These are phyloP conservation scores for Tetheella fluctuosa DNA, from an alignment of 2,888 invertebrate species.

Conservation along the genomic window DNA sequence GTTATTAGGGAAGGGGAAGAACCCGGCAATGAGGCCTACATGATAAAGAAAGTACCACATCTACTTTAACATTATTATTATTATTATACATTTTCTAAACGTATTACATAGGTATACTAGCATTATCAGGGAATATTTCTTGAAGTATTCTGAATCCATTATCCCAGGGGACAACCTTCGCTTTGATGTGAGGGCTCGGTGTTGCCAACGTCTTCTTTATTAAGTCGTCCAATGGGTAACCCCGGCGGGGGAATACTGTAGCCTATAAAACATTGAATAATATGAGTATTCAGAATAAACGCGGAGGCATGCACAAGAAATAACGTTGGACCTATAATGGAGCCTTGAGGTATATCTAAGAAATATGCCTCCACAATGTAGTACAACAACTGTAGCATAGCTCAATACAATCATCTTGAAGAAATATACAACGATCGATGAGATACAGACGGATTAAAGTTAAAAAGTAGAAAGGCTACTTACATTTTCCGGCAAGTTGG, in stretches of 20 bases:
- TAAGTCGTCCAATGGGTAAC: slow-evolving; percentile 66
- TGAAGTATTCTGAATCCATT: slow-evolving; percentile 57
- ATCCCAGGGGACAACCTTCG: slow-evolving; percentile 69
- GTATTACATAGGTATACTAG: background rate
- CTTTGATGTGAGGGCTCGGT: slow-evolving; percentile 52
- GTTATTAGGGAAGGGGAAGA: too few relatives aligned
- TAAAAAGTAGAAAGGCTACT: slow-evolving; percentile 33
- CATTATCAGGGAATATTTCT: slow-evolving; percentile 54
- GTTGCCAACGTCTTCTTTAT: slow-evolving; percentile 58
- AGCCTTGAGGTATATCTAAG: background rate
- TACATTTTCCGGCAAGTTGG: slow-evolving; percentile 58
- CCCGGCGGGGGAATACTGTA: slow-evolving; percentile 68
- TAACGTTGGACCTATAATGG: background rate
- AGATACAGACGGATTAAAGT: background rate
- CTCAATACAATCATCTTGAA: background rate
- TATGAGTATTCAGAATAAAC: too few relatives aligned
- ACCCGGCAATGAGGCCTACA: too few relatives aligned
- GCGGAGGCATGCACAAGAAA: background rate
- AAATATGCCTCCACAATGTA: background rate
- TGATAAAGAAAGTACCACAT: background rate
- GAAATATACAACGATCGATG: background rate
- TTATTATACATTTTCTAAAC: background rate
- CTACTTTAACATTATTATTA: background rate
- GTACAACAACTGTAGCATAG: background rate
- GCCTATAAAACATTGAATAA: slow-evolving; percentile 48